Evolutionary conservation across 2,797 vertebrate species (phyloP).

Genomic region (Poeciliopsis infans): DNA sequence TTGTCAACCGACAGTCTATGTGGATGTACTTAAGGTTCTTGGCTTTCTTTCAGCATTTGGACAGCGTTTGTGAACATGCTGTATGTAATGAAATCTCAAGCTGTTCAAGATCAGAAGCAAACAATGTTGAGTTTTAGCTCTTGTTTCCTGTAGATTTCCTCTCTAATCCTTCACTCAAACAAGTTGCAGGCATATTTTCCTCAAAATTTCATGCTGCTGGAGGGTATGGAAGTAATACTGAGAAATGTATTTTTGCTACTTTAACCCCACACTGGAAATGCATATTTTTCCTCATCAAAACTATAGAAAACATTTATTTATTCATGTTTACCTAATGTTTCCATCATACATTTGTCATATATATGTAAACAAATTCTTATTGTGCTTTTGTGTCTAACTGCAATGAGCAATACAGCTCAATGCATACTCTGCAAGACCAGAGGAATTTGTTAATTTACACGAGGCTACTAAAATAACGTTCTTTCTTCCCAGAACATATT

Average conservation of each 20-base stretch:
- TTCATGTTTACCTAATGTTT: not conserved
- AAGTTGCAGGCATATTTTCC: conserved; percentile 30
- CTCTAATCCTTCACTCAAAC: conserved; percentile 48
- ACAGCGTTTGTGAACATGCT: conserved; percentile 33
- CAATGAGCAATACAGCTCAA: not conserved
- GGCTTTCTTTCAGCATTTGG: conserved; percentile 40
- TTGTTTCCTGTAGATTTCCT: conserved; percentile 53
- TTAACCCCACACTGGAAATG: conserved; percentile 1
- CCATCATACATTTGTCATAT: not conserved
- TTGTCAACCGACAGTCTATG: conserved; percentile 22
- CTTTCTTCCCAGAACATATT: not conserved
- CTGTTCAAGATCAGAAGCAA: conserved; percentile 50
- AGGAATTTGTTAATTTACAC: not conserved
- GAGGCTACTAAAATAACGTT: not conserved
- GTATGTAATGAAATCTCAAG: conserved; percentile 46
- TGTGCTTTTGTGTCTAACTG: not conserved
- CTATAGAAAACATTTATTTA: not conserved
- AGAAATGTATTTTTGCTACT: conserved; percentile 13
- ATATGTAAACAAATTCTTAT: not conserved
- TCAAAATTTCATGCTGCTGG: conserved; percentile 3
- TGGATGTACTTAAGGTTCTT: conserved; percentile 18
- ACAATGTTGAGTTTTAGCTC: conserved; percentile 48
- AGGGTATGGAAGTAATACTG: conserved; percentile 20
- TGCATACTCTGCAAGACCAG: not conserved
- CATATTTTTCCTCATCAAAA: not conserved